Base-by-base conservation (phyloP, 2,113 vertebrate species). In the Colaptes auratus region DNA sequence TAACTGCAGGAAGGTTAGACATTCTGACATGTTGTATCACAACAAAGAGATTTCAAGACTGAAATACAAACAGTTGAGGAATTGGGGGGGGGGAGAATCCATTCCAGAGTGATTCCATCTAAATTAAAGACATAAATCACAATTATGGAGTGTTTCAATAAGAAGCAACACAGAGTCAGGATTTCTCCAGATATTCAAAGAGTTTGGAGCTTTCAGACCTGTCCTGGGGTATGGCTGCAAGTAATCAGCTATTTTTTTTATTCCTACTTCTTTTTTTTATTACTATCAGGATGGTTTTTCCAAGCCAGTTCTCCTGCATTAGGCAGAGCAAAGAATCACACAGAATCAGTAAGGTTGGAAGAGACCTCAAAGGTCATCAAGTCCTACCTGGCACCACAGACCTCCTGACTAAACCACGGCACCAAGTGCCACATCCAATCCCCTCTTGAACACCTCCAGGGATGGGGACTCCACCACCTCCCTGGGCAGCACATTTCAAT, bases 31-130 rank as follows among this genome's bases (percentile, higher is more conserved):
- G 33, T 11, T 96, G 28, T 76, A 86, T 53, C 83, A 79, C 42
- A 93, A 89, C 77, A 95, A 89, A 90, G 87, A 79, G 10, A 77
- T 59, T 86, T 71, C 69, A 28, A 66, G 50, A 52, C 12, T 75
- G 42, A 67, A 39, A 55, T 3, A 89, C 39, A 78, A 86, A 77
- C 67, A 74, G 52, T 16, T 73, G 8, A 11, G 16, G 12, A 15
- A 15, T 6, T 24, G 50, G 23, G 50, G 50, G 50, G 23, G 50
- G 21, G 23, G 28, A 13, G 21, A 20, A 67, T 69, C 33, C 24
- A 60, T 44, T 84, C 69, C n/a, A 61, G 35, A 82, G 39, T 72
- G 36, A 65, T 33, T 76, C 59, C n/a, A 55, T 69, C 48, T 60
- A 63, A 24, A 77, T 74, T 66, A 55, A 89, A 66, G 33, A 79